Evolutionary conservation across 2,797 vertebrate species (phyloP), one percentile per base, ranked within the genome.

Genomic region (Melanotaenia maccullochi): DNA sequence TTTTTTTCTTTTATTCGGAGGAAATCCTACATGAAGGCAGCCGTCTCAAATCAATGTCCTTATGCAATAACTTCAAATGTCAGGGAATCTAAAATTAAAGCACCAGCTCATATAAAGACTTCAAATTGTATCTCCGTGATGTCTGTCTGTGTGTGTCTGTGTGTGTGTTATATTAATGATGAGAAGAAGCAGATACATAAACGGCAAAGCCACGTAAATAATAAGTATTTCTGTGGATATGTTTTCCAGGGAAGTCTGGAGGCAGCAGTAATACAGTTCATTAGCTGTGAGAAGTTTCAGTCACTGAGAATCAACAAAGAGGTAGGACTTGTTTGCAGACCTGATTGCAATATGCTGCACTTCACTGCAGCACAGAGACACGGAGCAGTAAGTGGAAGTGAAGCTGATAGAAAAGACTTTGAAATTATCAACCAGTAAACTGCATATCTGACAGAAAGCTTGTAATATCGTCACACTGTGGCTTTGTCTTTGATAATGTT

Each of bases 1-100:
- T 20, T 20, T 47, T 22, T 22, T 22, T 20, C 20, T 73, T 78
- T 84, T 84, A 85, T 82, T 78, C 79, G 61, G 60, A 86, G 68
- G 60, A 82, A 88, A 85, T 84, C 76, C 76, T 35, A 66, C 62
- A 63, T 60, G 58, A 79, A 77, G 55, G 71, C 67, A 42, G 74
- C 60, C 49, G 0, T 55, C 60, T 68, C 57, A 64, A 72, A 85
- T 81, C 79, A 81, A 85, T 85, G 85, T 60, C 64, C 36, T 75
- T 49, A 71, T 18, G 63, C 77, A 87, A 85, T 76, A 76, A 82
- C 68, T 80, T 30, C 35, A 85, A 87, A 87, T 83, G 72, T 85
- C 81, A 85, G 62, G 7, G 1, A 35, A 24, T 49, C 57, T 71
- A 49, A 68, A 81, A 85, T 81, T 51, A 75, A 84, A 85, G 63